Base-by-base conservation (phyloP, 1,140 invertebrate species). In the Drosophila ohnishii region DNA sequence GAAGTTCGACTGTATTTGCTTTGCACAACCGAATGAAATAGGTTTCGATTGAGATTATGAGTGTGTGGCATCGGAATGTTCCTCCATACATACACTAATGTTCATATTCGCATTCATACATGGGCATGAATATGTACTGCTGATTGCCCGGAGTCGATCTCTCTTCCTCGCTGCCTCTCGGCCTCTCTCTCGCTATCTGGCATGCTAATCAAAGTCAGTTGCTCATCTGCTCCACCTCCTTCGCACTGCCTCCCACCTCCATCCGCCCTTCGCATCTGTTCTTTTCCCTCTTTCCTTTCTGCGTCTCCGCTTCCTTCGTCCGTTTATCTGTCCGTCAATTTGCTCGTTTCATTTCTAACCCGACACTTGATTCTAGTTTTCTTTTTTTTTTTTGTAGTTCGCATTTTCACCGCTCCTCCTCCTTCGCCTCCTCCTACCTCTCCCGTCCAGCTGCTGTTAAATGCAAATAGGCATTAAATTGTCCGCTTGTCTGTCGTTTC, bases 391-490 rank as follows among this genome's bases (percentile, higher is more conserved):
- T 53, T 53, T 53, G 51, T 55, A 25, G 51, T 55, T 55, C 51
- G 34, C 51, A 55, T 45, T 39, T 47, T 61, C 44, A 50, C 44
- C 30, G 47, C 22, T 55, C 51, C 50, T 37, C 47, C 37, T 50
- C 32, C 25, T 28, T 47, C 3, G 44, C 45, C 25, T 16, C 14
- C 47, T 2, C 9, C 14, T 5, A 16, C 57, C 10, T 16, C 34
- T 32, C n/a, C 35, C 19, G 42, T 50, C 60, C 55, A 82, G 81
- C 64, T 76, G 80, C 63, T 80, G 69, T 84, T 70, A 80, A 84
- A 87, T 88, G 77, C 77, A 87, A 87, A 87, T 84, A 67, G 83
- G 73, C 80, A 87, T 88, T 87, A 88, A 87, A 84, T 80, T 87
- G 80, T 83, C 69, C 63, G 80, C 66, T 65, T 88, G 76, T 84